Evolutionary conservation across 2,888 invertebrate genomes (phyloP).

Genomic region (Macrophya annulata): DNA sequence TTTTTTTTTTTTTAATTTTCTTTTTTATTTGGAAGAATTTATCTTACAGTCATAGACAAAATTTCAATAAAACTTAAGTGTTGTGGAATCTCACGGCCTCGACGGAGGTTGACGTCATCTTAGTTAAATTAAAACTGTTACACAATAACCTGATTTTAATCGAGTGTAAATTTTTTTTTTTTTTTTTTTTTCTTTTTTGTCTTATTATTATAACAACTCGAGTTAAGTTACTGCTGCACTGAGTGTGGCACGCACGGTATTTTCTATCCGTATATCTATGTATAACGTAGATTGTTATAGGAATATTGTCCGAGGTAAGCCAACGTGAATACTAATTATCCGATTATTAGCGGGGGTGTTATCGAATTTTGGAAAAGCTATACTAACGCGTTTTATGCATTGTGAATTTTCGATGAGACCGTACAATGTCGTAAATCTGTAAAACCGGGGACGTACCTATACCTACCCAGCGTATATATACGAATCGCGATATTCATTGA

Average conservation of each 20-base stretch:
- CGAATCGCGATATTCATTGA: constrained; percentile 33
- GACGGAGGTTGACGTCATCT: not conserved
- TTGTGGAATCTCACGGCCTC: not conserved
- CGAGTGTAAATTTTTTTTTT: not conserved
- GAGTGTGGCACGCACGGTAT: not conserved
- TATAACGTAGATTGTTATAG: not conserved
- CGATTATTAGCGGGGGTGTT: constrained; percentile 39
- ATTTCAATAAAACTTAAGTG: not conserved
- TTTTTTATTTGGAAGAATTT: not conserved
- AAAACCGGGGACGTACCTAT: not conserved
- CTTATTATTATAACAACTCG: not conserved
- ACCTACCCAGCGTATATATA: not conserved
- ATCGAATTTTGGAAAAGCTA: constrained; percentile 29
- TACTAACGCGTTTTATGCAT: constrained; percentile 1
- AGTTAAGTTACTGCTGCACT: not conserved
- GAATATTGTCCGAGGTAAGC: constrained; percentile 43
- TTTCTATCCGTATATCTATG: not conserved
- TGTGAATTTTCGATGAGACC: constrained; percentile 54
- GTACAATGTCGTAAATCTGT: constrained; percentile 38
- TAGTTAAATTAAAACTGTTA: not conserved
- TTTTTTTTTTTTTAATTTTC: not conserved
- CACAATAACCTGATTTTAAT: constrained; percentile 12
- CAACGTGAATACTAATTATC: constrained; percentile 48
- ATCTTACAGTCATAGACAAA: not conserved
- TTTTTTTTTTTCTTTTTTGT: no score